Evolutionary conservation across 2,113 vertebrate species (phyloP).

Genomic region (Furnarius figulus): DNA sequence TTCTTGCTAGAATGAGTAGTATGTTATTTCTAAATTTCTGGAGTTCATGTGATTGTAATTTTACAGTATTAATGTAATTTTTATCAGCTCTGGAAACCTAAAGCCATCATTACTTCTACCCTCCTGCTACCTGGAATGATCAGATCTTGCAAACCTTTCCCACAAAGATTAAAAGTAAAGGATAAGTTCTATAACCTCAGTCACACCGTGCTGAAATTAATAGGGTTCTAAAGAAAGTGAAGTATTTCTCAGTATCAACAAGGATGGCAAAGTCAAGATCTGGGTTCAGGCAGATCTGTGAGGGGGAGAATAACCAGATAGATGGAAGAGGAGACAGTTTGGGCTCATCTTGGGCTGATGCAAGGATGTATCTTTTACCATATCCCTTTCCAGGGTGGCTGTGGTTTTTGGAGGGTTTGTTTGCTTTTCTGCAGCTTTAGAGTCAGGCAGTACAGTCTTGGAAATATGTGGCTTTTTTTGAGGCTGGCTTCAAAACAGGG

Average conservation of each 20-base stretch:
- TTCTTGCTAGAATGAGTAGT: neutral
- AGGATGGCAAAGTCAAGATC: neutral
- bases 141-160: neutral
- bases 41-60: neutral
- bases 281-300: neutral
- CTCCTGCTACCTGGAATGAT: neutral
- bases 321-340: neutral
- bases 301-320: neutral
- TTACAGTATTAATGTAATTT: neutral
- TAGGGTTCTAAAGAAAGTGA: neutral
- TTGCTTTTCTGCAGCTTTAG: neutral
- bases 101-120: neutral
- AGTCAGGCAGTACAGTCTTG: neutral
- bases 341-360: neutral
- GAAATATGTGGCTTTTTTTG: neutral
- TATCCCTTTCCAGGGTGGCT: fast-evolving
- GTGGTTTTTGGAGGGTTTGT: neutral
- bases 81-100: neutral
- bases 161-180: neutral
- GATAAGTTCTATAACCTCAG: neutral
- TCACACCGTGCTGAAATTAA: neutral
- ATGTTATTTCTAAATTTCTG: neutral
- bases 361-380: neutral
- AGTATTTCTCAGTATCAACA: neutral
- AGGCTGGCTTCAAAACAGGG: neutral